phyloP scores from a whole-genome alignment of 2,888 invertebrate genomes.

The Cheilosia vulpina region DNA sequence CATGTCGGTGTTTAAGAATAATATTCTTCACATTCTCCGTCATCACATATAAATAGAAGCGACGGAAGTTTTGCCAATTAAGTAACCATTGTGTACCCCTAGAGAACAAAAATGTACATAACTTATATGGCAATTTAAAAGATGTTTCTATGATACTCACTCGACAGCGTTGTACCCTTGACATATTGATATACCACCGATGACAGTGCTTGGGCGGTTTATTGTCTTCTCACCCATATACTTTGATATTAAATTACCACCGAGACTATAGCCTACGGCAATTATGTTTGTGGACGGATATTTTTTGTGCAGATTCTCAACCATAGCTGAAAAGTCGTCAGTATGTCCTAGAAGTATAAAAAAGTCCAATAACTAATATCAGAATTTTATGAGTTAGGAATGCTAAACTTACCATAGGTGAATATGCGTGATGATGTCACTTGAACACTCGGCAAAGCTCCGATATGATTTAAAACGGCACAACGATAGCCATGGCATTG shows the following conservation, averaged over 20 bases:
- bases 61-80: conserved; percentile 95
- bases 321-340: conserved; percentile 93
- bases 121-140: not conserved
- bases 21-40: conserved; percentile 95
- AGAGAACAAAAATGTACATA: conserved; percentile 59
- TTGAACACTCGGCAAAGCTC: conserved; percentile 92
- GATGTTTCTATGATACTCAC: conserved; percentile 85
- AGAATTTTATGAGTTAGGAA: not conserved
- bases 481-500: conserved; percentile 96
- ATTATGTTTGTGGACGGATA: conserved; percentile 91
- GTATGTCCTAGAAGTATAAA: conserved; percentile 89
- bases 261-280: conserved; percentile 96
- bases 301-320: conserved; percentile 88
- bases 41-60: conserved; percentile 96
- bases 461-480: conserved; percentile 96
- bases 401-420: conserved; percentile 90
- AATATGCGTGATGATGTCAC: conserved; percentile 95
- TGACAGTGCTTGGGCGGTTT: conserved; percentile 88
- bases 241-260: conserved; percentile 96
- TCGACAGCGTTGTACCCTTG: conserved; percentile 96
- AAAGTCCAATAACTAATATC: not conserved
- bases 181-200: conserved; percentile 96
- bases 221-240: conserved; percentile 92
- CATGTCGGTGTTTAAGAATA: conserved; percentile 92
- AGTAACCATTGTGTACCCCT: conserved; percentile 92